Percentiles rank a stretch among this genome's conserved stretches.
Conservation (phyloP, 2,797 vertebrate genomes). For the Rhinatrema bivittatum region DNA sequence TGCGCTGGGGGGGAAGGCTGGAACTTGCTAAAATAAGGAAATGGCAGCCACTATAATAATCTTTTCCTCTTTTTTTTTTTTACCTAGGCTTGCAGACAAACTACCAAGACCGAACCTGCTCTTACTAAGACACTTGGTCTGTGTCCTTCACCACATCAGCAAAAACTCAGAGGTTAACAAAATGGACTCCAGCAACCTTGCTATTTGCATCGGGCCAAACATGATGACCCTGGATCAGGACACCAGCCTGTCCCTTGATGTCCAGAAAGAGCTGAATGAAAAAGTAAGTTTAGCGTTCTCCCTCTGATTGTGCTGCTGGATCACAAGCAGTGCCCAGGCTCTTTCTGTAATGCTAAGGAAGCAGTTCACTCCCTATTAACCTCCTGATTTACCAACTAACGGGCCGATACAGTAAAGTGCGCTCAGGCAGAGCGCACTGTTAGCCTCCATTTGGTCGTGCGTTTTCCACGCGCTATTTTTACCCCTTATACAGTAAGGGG, state of each 20-base stretch:
- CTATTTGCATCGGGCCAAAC: slow-evolving; percentile 83
- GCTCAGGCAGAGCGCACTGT: too few species aligned
- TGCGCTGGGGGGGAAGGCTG: background rate
- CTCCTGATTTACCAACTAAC: too few species aligned
- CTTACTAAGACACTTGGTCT: slow-evolving; percentile 73
- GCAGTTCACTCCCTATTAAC: accelerated
- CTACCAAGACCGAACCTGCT: slow-evolving; percentile 72
- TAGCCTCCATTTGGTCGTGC: too few species aligned
- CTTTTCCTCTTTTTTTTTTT: background rate
- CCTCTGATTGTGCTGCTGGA: too few species aligned
- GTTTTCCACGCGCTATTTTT: too few species aligned
- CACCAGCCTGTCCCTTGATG: slow-evolving; percentile 46
- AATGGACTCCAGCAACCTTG: slow-evolving; percentile 85
- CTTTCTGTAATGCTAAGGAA: too few species aligned
- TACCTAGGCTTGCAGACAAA: slow-evolving; percentile 62
- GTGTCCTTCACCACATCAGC: slow-evolving; percentile 74
- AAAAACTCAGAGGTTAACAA: slow-evolving; percentile 63
- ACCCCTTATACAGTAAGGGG: too few species aligned
- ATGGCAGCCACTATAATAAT: background rate
- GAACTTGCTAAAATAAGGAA: slow-evolving; percentile 2
- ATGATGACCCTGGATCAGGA: slow-evolving; percentile 56
- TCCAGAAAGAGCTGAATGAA: slow-evolving; percentile 65
- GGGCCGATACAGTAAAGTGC: too few species aligned
- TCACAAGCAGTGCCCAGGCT: too few species aligned
- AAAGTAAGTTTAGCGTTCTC: slow-evolving; percentile 55